These are phyloP conservation scores for Camelus bactrianus DNA, from an alignment of 2,113 vertebrate species.

Conservation along the genomic window DNA sequence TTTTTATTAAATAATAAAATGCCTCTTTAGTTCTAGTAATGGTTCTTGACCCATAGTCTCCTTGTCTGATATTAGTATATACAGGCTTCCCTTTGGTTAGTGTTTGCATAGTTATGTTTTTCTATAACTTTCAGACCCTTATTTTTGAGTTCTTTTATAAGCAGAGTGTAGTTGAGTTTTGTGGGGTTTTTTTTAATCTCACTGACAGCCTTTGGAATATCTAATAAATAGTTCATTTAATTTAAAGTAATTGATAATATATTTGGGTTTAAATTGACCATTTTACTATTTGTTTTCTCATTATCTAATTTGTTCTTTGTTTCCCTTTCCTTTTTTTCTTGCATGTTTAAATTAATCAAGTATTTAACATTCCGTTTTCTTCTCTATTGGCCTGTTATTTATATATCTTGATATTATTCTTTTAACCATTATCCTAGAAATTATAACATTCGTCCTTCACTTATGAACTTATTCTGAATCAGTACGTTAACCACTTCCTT, in stretches of 20 bases:
- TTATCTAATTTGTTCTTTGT: not conserved
- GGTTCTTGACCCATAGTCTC: not conserved
- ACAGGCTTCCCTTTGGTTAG: not conserved
- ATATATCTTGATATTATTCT: not conserved
- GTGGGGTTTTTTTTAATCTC: not conserved
- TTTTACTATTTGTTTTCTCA: not conserved
- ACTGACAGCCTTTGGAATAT: not conserved
- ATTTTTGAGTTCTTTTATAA: not conserved
- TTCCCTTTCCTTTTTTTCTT: not conserved
- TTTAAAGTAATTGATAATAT: not conserved
- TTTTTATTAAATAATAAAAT: not conserved
- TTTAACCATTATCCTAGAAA: not conserved
- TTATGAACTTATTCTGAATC: not conserved
- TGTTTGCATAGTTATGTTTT: not conserved
- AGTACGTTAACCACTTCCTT: not conserved
- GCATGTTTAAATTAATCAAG: not conserved
- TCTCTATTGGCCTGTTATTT: not conserved
- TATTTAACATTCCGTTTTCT: not conserved
- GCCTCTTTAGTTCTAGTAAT: not conserved
- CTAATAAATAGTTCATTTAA: not conserved
- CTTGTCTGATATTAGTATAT: not conserved
- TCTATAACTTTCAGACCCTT: not conserved
- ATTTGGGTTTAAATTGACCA: not conserved
- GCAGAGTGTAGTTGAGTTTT: not conserved
- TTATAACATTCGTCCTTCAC: not conserved